Evolutionary conservation across 2,888 invertebrate species (phyloP), one percentile per base, ranked within the genome.

Genomic region (Mimumesa dahlbomi): DNA sequence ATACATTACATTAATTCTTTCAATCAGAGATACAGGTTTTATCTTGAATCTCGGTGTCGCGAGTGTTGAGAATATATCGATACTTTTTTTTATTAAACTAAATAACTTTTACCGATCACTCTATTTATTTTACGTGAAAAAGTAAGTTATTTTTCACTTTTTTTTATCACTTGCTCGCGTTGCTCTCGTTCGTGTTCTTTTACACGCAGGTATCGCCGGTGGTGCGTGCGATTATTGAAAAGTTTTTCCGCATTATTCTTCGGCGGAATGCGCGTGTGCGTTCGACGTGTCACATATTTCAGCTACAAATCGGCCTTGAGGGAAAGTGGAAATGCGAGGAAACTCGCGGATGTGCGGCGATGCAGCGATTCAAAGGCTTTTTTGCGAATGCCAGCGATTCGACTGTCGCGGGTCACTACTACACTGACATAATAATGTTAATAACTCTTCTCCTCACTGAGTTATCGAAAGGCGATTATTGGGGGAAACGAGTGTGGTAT

Each of bases 231-330:
- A n/a, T 36, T 48, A 54, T 66, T 38, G 45, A 45, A 18, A 43
- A 63, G 38, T 14, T 34, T 48, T 22, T 61, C 40, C 42, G 53
- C 53, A 34, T 14, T 18, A 42, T 65, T 52, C 34, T 36, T 25
- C 38, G 25, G 9, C 9, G 52, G 36, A 53, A 65, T 57, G 48
- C 48, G 46, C 40, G 31, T 19, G 21, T 29, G 57, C 25, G 22
- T 52, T n/a, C 14, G 25, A 13, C 38, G 40, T 52, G n/a, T 52
- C 40, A 46, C 56, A 48, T 63, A 49, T 45, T 67, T 45, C 36
- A 38, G 34, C 29, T n/a, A n/a, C 18, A 49, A 63, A 50, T 67
- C 63, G 25, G 9, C 63, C 43, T 56, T 63, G 34, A 48, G 14
- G 14, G 25, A 38, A 43, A 14, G 43, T 13, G 38, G 64, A 45